phyloP scores from a whole-genome alignment of 1,140 invertebrate species.

The Atta colombica region DNA sequence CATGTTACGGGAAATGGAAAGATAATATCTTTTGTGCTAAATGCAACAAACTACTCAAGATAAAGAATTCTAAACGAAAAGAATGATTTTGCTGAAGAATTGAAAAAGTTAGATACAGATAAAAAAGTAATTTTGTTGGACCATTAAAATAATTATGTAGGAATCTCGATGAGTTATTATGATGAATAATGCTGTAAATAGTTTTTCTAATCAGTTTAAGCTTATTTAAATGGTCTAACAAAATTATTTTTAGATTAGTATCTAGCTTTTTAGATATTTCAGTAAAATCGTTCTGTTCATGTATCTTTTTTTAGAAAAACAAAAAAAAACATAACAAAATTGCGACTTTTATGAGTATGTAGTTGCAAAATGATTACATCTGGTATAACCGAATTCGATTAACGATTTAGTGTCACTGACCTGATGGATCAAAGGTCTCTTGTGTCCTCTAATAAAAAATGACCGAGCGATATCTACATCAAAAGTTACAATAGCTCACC shows the following conservation, averaged over 20 bases:
- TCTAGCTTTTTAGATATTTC: too few species aligned
- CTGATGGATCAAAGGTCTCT: background rate
- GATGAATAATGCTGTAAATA: too few species aligned
- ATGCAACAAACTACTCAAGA: background rate
- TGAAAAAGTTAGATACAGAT: too few species aligned
- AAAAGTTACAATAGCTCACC: slow-evolving; percentile 41
- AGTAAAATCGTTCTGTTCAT: too few species aligned
- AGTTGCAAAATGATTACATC: slow-evolving; percentile 2
- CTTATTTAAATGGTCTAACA: too few species aligned
- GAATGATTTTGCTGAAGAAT: too few species aligned
- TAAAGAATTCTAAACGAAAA: too few species aligned
- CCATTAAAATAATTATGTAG: too few species aligned
- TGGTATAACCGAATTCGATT: background rate
- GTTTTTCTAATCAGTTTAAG: too few species aligned
- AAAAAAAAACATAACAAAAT: slow-evolving; percentile 7
- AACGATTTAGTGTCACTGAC: slow-evolving; percentile 26
- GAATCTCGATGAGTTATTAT: too few species aligned
- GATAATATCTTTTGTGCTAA: slow-evolving; percentile 18
- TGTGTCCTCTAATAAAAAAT: slow-evolving; percentile 30
- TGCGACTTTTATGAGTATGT: background rate
- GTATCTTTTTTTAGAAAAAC: background rate
- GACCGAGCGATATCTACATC: background rate
- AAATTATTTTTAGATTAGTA: too few species aligned
- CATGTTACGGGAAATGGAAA: slow-evolving; percentile 34
- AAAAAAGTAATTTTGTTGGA: too few species aligned